These are phyloP conservation scores for Harpagus bidentatus DNA, from an alignment of 2,113 vertebrate species.

Conservation along the genomic window DNA sequence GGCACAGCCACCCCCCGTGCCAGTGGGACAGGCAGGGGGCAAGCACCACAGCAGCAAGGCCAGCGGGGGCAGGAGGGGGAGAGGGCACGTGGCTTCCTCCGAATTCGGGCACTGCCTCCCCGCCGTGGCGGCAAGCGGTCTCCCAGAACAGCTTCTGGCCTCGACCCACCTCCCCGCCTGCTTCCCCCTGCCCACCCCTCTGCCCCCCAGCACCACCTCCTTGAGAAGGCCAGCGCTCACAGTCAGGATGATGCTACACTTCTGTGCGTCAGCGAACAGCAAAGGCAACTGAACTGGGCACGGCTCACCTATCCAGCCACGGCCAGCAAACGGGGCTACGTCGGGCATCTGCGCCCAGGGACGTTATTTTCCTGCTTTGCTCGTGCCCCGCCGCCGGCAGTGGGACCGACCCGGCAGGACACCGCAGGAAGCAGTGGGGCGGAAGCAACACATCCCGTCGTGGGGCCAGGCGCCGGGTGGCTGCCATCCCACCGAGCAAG, in stretches of 20 bases:
- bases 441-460: not conserved
- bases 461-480: not conserved
- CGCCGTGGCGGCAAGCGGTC: rapidly evolving
- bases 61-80: rapidly evolving
- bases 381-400: rapidly evolving
- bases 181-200: not conserved
- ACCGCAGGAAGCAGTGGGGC: not conserved
- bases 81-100: rapidly evolving
- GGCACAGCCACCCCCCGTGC: rapidly evolving
- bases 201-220: not conserved
- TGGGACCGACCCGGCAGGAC: rapidly evolving
- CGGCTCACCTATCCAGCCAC: rapidly evolving
- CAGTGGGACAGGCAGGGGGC: not conserved
- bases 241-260: not conserved
- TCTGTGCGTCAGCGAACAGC: not conserved
- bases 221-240: not conserved
- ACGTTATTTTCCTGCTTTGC: not conserved
- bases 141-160: not conserved
- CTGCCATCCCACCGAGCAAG: not conserved
- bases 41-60: not conserved
- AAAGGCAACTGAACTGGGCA: not conserved
- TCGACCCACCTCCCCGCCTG: not conserved
- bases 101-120: not conserved
- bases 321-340: rapidly evolving
- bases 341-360: no score